Percentiles rank a stretch among this genome's conserved stretches.
Conservation (phyloP, 2,113 vertebrate genomes). For the Callopanchax toddi region DNA sequence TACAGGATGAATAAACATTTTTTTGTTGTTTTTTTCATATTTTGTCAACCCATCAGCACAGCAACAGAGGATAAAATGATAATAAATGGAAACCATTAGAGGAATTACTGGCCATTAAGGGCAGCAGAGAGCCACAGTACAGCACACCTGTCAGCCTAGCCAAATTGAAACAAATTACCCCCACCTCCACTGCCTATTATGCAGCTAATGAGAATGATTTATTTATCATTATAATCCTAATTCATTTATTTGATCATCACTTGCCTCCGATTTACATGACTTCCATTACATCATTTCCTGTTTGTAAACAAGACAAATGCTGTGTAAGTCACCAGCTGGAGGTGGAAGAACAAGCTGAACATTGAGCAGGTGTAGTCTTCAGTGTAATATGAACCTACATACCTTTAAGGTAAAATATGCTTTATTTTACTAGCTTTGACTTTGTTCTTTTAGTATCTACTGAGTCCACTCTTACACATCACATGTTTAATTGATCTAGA, state of each 20-base stretch:
- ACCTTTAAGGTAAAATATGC: not conserved
- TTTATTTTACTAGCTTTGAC: not conserved
- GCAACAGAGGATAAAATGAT: slow-evolving; percentile 78
- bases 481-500: slow-evolving; percentile 31
- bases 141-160: slow-evolving; percentile 79
- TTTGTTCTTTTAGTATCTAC: not conserved
- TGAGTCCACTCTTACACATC: slow-evolving; percentile 18
- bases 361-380: not conserved
- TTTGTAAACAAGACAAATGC: slow-evolving; percentile 51
- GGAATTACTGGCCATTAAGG: slow-evolving; percentile 83
- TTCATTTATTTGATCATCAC: slow-evolving; percentile 80
- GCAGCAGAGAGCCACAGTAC: slow-evolving; percentile 73
- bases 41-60: slow-evolving; percentile 62
- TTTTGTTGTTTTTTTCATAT: slow-evolving; percentile 42
- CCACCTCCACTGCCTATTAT: slow-evolving; percentile 74
- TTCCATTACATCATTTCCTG: slow-evolving; percentile 67
- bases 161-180: slow-evolving; percentile 84
- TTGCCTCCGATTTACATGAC: slow-evolving; percentile 59
- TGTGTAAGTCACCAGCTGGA: slow-evolving; percentile 24
- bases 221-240: slow-evolving; percentile 80
- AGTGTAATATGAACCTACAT: not conserved
- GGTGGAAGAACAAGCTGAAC: not conserved
- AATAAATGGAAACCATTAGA: slow-evolving; percentile 83
- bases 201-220: slow-evolving; percentile 79
- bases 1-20: slow-evolving; percentile 54